Evolutionary conservation across 1,140 invertebrate genomes (phyloP), one percentile per base, ranked within the genome.

Genomic region (Cherax quadricarinatus): DNA sequence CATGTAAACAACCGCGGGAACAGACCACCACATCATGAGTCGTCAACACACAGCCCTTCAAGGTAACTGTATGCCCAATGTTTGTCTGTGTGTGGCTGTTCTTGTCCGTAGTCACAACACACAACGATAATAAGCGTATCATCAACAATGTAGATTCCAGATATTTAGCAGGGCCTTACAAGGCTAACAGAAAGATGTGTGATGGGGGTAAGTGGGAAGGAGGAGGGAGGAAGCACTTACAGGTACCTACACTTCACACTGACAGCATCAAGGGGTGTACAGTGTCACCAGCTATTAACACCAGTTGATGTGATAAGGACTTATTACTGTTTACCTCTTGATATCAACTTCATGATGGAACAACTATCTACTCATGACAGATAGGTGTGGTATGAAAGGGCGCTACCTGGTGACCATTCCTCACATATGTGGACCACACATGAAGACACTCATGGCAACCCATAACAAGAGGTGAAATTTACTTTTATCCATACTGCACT

Each of bases 111-210:
- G 53, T 91, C 90, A 91, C 90, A 91, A 91, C 90, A 91, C 90
- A 91, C 90, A 91, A 91, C 90, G 90, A 86, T 86, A 87, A 91
- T 91, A 91, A 91, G 90, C 90, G 90, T 91, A 91, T 91, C 90
- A 86, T 91, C 90, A 91, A 91, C 90, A 91, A 87, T 91, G 90
- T 91, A 91, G 90, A 91, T 91, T 91, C 90, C 90, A 86, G 90
- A 91, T 86, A 91, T 86, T 89, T 87, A 91, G 83, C 85, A 81
- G 85, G 60, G 85, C 84, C 90, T 80, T 86, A 91, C 84, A 60
- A 86, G 90, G 90, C 62, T 86, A 91, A 91, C 83, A 82, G 78
- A 86, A 91, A 91, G n/a, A 48, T 49, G 78, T 75, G 30, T 79
- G 60, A 21, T 53, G 89, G 73, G 73, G 83, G 48, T 49, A 75